Evolutionary conservation across 2,888 invertebrate species (phyloP), one percentile per base, ranked within the genome.

Genomic region (Colletes collaris): DNA sequence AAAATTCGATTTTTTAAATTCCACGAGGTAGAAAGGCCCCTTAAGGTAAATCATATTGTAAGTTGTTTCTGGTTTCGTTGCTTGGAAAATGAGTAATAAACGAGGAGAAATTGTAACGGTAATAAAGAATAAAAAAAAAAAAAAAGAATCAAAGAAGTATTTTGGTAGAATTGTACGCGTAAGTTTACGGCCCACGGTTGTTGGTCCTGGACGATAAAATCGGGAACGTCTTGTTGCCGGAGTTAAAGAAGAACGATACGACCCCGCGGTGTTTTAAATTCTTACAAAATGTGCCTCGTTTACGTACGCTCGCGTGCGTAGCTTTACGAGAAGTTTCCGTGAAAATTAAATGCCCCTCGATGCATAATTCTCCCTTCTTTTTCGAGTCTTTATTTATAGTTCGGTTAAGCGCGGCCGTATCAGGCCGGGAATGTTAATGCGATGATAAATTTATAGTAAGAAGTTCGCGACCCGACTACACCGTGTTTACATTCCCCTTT

Each of bases 391-490:
- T 78, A 76, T 69, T 78, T 76, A 76, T 78, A 65, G 76, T 74
- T 74, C 16, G 50, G 65, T 60, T 62, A 56, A 76, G 68, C 69
- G 56, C 65, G 50, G 50, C 53, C 76, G 62, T 60, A 64, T 69
- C 64, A 53, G 27, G 11, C 6, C 50, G 64, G n/a, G 67, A 68
- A 64, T 69, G 68, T 76, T 76, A 78, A 78, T 69, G 76, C 59
- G 49, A 78, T 68, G 77, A 76, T 78, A 78, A 78, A 76, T 78
- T 69, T 78, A 67, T 68, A 63, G n/a, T 37, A 53, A 67, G 44
- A 77, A 76, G 27, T 63, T 53, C n/a, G 27, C n/a, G 35, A 50
- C 19, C 49, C 4, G 8, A 10, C 76, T 11, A 3, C 27, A 46
- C 37, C 59, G 46, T 59, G 35, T 27, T 56, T 13, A 58, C 58